Evolutionary conservation across 2,113 vertebrate genomes (phyloP).

Genomic region (Macrotis lagotis): DNA sequence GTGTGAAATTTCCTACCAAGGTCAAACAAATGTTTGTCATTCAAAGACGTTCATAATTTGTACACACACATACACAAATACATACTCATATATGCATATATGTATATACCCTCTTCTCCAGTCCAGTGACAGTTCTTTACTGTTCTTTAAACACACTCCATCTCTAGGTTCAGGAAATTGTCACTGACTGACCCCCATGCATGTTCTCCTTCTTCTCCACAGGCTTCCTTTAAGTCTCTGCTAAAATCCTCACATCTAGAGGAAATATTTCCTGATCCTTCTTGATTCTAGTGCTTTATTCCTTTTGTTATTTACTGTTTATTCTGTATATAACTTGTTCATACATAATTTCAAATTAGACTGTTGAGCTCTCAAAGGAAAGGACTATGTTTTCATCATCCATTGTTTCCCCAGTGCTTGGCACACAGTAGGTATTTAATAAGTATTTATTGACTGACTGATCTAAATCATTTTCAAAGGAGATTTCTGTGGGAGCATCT

Average conservation of each 20-base stretch:
- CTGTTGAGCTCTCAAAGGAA: not conserved
- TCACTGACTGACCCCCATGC: not conserved
- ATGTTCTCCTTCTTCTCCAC: not conserved
- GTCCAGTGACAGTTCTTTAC: not conserved
- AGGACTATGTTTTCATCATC: not conserved
- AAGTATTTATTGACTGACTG: not conserved
- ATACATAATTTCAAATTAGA: not conserved
- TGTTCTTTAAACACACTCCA: not conserved
- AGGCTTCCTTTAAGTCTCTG: not conserved
- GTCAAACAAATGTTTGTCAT: not conserved
- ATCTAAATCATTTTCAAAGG: not conserved
- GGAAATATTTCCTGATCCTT: not conserved
- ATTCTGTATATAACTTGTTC: not conserved
- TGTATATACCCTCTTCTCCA: not conserved
- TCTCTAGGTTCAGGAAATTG: not conserved
- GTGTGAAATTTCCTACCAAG: not conserved
- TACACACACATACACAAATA: not conserved
- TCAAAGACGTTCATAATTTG: not conserved
- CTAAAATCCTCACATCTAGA: not conserved
- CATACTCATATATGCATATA: not conserved
- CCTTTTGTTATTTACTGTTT: not conserved
- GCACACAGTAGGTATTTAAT: not conserved
- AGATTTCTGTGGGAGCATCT: not conserved
- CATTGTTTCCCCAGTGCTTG: not conserved
- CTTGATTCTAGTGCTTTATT: not conserved